Percentiles rank a stretch among this genome's conserved stretches.
These are phyloP conservation scores for Synanthedon andrenaeformis DNA, from an alignment of 2,888 invertebrate genomes.

Conservation along the genomic window DNA sequence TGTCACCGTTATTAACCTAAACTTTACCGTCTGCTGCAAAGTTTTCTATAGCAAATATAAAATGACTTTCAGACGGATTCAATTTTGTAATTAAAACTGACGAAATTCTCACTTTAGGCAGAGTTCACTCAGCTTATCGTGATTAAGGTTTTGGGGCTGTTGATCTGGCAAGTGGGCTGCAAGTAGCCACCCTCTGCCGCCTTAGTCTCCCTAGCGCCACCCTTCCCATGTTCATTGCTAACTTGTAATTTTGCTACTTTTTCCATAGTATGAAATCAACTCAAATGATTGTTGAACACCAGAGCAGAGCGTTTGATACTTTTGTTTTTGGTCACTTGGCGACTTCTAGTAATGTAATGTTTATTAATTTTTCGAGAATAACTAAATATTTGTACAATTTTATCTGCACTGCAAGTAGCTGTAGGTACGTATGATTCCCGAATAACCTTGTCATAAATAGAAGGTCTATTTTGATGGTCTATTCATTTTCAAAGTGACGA, in stretches of 20 bases:
- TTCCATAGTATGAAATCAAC: slow-evolving; percentile 37
- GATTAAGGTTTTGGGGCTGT: slow-evolving; percentile 59
- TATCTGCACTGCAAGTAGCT: no score
- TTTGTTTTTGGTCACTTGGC: no score
- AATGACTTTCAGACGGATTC: slow-evolving; percentile 6
- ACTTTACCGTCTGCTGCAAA: not conserved
- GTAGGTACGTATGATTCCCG: no score
- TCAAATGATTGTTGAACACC: slow-evolving; percentile 34
- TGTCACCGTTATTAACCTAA: not conserved
- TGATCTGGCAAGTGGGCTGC: slow-evolving; percentile 48
- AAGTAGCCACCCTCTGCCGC: slow-evolving; percentile 9
- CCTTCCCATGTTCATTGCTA: not conserved
- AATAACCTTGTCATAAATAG: no score
- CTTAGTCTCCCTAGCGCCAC: slow-evolving; percentile 25
- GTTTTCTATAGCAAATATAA: not conserved
- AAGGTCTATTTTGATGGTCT: no score
- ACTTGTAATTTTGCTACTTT: slow-evolving; percentile 46
- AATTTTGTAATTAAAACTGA: slow-evolving; percentile 39
- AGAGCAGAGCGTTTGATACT: slow-evolving; percentile 5
- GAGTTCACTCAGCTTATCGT: slow-evolving; percentile 40
- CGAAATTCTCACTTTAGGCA: not conserved
- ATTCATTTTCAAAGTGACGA: no score
- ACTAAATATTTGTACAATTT: no score
- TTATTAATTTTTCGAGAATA: no score
- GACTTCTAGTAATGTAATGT: no score